Base-by-base conservation (phyloP, 1,140 invertebrate genomes). In the Brachionus calyciflorus region DNA sequence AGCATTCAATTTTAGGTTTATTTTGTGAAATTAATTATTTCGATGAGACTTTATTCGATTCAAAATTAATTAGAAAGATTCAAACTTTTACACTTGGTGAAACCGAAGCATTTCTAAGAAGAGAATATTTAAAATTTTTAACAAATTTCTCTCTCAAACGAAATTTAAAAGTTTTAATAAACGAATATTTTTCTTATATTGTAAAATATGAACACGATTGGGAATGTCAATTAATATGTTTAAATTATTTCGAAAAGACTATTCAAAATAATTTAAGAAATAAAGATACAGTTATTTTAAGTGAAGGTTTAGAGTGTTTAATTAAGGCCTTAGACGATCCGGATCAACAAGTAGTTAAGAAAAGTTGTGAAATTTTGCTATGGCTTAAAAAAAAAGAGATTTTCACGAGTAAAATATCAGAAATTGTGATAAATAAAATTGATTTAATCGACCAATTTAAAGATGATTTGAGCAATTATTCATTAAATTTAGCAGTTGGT, bases 41-140 rank as follows among this genome's bases (percentile, higher is more conserved):
- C n/a, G 55, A 60, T n/a, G n/a, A n/a, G n/a, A n/a, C n/a, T n/a
- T n/a, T n/a, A n/a, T n/a, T n/a, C n/a, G n/a, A n/a, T n/a, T n/a
- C n/a, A n/a, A n/a, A n/a, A n/a, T n/a, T n/a, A n/a, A n/a, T n/a
- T n/a, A n/a, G n/a, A 73, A 6, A 49, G 51, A 49, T 21, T 73
- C 9, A 6, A 51, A 28, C 44, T 51, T 0, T 12, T 73, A 12
- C 30, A 46, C 30, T 41, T 73, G 46, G 17, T 24, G 69, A 73
- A 33, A 30, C 46, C n/a, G 69, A 73, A 24, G 69, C 69, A 12
- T 51, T 73, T 33, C 14, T 51, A 12, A 49, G 69, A 37, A 21
- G 69, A 73, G 69, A 73, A 33, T 55, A 51, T 40, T 3, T 73
- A n/a, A 49, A 73, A 73, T 73, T 73, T 73, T 55, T 73, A 19